Base-by-base conservation (phyloP, 2,797 vertebrate species). In the Danio jaintianensis region DNA sequence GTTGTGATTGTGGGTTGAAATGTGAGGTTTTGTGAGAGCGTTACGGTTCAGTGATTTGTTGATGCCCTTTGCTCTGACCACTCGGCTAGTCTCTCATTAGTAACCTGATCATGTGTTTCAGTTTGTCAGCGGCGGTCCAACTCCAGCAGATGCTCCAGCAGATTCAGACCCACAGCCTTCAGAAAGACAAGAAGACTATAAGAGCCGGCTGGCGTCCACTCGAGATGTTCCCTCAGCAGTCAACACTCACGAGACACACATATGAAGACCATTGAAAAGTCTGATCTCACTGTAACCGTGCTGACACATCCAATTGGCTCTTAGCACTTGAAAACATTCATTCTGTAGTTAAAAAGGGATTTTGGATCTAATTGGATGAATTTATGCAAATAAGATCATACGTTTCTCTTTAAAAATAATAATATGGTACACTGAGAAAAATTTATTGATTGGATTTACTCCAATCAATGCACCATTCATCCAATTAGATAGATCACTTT, bases 171-270 rank as follows among this genome's bases (percentile, higher is more conserved):
- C 68, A 10, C 77, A 76, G 73, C n/a, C 50, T 48, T 50, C 83
- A 6, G 79, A 85, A n/a, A 6, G 10, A 47, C 85, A 75, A 61
- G 79, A 36, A 71, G 75, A 22, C 74, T 78, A 62, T 9, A 70
- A 84, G 63, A 81, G 88, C 16, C 45, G 22, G 7, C 88, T 86
- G 50, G 84, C 86, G 53, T 87, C 80, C 59, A 53, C 47, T 29
- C 79, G 80, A 22, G 29, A 45, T 52, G 29, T 77, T 7, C 72
- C 83, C 1, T 13, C 67, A 3, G 79, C 79, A 20, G 87, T 89
- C 36, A 82, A 84, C 63, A 78, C 80, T 1, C 81, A 78, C 61
- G 85, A 91, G 85, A 88, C 83, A 72, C 89, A 90, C 53, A 91
- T 93, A 79, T 85, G 86, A 81, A 5, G 63, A 42, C 42, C 42